Evolutionary conservation across 2,113 vertebrate genomes (phyloP).

Genomic region (Callopanchax toddi): DNA sequence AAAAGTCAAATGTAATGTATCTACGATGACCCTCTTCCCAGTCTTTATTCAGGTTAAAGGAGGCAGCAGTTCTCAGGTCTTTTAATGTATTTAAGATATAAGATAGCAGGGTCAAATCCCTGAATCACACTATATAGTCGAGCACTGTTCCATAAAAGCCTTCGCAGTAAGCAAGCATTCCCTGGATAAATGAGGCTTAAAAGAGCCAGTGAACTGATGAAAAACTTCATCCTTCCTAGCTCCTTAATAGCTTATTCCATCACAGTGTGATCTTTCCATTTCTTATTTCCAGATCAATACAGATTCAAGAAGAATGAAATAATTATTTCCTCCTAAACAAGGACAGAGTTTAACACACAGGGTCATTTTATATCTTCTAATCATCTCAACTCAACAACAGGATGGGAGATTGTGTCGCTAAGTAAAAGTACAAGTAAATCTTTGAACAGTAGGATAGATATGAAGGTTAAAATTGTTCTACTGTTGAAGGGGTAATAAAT

Average conservation of each 20-base stretch:
- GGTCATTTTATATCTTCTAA: conserved; percentile 67
- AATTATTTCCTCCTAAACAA: conserved; percentile 67
- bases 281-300: conserved; percentile 71
- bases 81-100: background rate
- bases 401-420: conserved; percentile 43
- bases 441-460: conserved; percentile 40
- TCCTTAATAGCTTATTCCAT: conserved; percentile 63
- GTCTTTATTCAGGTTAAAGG: too few species aligned
- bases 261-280: conserved; percentile 68
- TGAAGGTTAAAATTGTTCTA: conserved; percentile 29
- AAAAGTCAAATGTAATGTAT: too few species aligned
- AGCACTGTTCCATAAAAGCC: conserved; percentile 2
- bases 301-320: conserved; percentile 65
- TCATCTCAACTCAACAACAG: conserved; percentile 57
- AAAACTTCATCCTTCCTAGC: conserved; percentile 41
- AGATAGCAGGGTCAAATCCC: conserved; percentile 6
- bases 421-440: conserved; percentile 42
- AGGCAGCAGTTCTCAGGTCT: too few species aligned
- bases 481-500: conserved; percentile 43
- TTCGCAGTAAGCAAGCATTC: conserved; percentile 22
- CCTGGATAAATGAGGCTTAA: conserved; percentile 33
- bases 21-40: too few species aligned
- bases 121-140: background rate
- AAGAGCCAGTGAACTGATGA: conserved; percentile 53
- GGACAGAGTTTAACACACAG: conserved; percentile 64